Base-by-base conservation (phyloP, 1,140 invertebrate genomes). In the Drosophila subobscura region DNA sequence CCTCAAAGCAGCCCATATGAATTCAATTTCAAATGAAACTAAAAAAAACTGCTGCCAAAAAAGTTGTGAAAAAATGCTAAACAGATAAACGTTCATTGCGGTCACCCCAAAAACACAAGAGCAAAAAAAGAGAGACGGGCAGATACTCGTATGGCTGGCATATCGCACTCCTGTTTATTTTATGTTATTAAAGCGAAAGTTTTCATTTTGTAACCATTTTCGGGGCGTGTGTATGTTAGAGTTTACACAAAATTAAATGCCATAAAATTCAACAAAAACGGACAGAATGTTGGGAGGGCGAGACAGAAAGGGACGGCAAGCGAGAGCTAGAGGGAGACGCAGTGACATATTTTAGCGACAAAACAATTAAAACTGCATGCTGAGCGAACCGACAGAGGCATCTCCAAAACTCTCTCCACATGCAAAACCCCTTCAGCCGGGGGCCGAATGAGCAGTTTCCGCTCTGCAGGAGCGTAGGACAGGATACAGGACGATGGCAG, bases 351-450 rank as follows among this genome's bases (percentile, higher is more conserved):
- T 76, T 76, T 50, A 85, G 80, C 80, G 76, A 65, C 72, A 73
- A 85, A 86, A 75, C 77, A 81, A 86, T 86, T 86, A 75, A 81
- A 86, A 74, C 68, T 71, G 54, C 73, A 85, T 79, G 77, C 80
- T 85, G 81, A 70, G 81, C 75, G 53, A 74, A 27, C 53, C 33
- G 59, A 59, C n/a, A 61, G 37, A 51, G 50, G 56, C 42, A 78
- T 57, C 56, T 46, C 27, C 51, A 33, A 33, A 45, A 23, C 47
- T 33, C 49, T 49, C 50, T 20, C 14, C 20, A 44, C 27, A 29
- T 29, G 29, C 7, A 33, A 3, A 3, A 3, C 2, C 41, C 41
- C 41, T 46, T 47, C 50, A 73, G 54, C 49, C 73, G 41, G 53
- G 64, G 50, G 49, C 65, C 25, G 86, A 85, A 80, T 81, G 77